Base-by-base conservation (phyloP, 2,797 vertebrate species). In the Acanthornis magna region DNA sequence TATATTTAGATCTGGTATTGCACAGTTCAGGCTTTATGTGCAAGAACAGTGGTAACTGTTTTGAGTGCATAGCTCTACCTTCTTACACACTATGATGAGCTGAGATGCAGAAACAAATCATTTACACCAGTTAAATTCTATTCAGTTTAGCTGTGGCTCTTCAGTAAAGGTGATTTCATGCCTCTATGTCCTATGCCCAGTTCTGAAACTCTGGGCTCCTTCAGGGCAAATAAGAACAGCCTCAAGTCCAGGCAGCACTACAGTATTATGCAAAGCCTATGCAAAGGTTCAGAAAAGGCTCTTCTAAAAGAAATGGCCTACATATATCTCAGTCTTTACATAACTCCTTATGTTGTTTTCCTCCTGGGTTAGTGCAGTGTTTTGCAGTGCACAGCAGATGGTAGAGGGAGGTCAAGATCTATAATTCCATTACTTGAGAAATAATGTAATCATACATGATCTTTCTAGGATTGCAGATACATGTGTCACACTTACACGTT, bases 331-430 rank as follows among this genome's bases (percentile, higher is more conserved):
- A 71, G 36, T 20, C 91, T 91, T 88, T 78, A 76, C 3, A 3
- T 45, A 81, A 84, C 42, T 84, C 29, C 18, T 67, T 65, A 51
- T 15, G 45, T 5, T 79, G 32, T 29, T 91, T 73, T 91, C 20
- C 47, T 90, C 36, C 70, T 76, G 63, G 53, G 38, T 79, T 86
- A 88, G 27, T 7, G 45, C 63, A 77, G 66, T 38, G 66, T 47
- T 92, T 60, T 70, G 40, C 70, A 89, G 82, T 15, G 66, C 43
- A 94, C 73, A 93, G 85, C 89, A 96, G 85, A 93, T 93, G 85
- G 92, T 57, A 93, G 67, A 95, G 81, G 75, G 79, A 85, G 91
- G 82, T 85, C 84, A 95, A 65, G 70, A 71, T 87, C 67, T 85
- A 4, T 76, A 95, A 91, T 85, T 89, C 50, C 61, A 74, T 95